Evolutionary conservation across 1,140 invertebrate species (phyloP).

Genomic region (Augochlora pura): DNA sequence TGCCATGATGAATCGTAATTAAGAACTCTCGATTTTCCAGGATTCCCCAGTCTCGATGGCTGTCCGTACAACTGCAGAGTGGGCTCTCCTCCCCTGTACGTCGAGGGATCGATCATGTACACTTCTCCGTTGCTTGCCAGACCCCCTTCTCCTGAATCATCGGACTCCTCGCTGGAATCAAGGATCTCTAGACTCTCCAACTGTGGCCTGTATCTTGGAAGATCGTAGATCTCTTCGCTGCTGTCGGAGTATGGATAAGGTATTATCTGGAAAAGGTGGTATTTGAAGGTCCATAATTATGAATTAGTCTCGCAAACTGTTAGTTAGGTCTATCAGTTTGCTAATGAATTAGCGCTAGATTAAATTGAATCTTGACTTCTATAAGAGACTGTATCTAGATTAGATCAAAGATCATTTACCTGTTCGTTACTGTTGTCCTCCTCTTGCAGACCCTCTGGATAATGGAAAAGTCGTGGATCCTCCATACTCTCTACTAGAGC

Average conservation of each 20-base stretch:
- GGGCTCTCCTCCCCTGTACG: conserved; percentile 44
- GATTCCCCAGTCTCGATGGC: neutral
- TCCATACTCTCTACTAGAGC: conserved; percentile 45
- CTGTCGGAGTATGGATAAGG: neutral
- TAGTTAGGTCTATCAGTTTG: too few relatives aligned
- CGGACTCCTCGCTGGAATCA: neutral
- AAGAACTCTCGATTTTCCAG: neutral
- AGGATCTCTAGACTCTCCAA: neutral
- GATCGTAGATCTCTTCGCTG: neutral
- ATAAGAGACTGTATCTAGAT: neutral
- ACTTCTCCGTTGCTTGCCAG: conserved; percentile 8
- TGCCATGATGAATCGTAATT: neutral
- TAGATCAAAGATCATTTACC: neutral
- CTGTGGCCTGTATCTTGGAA: too few relatives aligned
- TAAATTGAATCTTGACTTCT: too few relatives aligned
- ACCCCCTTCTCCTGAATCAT: conserved; percentile 12
- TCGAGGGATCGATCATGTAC: conserved; percentile 51
- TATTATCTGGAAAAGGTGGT: neutral
- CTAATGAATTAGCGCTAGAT: too few relatives aligned
- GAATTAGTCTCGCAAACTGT: too few relatives aligned
- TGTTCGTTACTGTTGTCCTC: neutral
- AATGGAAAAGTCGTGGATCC: conserved; percentile 34
- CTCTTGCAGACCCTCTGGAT: neutral
- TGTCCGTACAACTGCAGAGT: conserved; percentile 36
- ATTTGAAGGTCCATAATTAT: too few relatives aligned